Evolutionary conservation across 1,140 invertebrate species (phyloP).

Genomic region (Agrilus planipennis): DNA sequence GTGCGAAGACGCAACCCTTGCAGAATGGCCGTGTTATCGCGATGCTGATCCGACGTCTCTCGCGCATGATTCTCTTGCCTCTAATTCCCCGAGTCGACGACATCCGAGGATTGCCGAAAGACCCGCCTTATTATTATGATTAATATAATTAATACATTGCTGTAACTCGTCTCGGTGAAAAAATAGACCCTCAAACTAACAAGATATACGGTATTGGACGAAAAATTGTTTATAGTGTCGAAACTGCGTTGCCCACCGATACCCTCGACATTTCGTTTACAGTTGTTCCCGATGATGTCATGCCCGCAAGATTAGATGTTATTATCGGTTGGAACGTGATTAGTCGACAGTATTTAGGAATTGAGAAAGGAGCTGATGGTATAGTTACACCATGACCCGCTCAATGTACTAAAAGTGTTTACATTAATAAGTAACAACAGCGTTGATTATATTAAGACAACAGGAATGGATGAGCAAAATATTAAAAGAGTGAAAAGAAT

Average conservation of each 20-base stretch:
- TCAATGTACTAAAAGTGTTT: slow-evolving; percentile 2
- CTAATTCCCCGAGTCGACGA: too few relatives aligned
- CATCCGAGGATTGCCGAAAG: too few relatives aligned
- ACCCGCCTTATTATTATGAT: too few relatives aligned
- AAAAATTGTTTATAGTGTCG: background rate
- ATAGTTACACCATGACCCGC: slow-evolving; percentile 5
- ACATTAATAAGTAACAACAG: background rate
- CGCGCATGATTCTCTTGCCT: too few relatives aligned
- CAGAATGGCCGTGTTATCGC: too few relatives aligned
- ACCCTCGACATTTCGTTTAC: background rate
- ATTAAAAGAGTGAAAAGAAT: background rate
- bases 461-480: background rate
- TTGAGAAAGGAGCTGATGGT: slow-evolving; percentile 3
- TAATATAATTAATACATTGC: too few relatives aligned
- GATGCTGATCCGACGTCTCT: too few relatives aligned
- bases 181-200: too few relatives aligned
- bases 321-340: slow-evolving; percentile 8
- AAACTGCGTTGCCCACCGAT: background rate
- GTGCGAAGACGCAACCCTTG: too few relatives aligned
- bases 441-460: slow-evolving; percentile 1
- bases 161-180: too few relatives aligned
- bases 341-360: background rate
- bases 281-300: slow-evolving; percentile 1
- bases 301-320: background rate
- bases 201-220: too few relatives aligned